Base-by-base conservation (phyloP, 2,888 invertebrate species). In the Apotomis turbidana region DNA sequence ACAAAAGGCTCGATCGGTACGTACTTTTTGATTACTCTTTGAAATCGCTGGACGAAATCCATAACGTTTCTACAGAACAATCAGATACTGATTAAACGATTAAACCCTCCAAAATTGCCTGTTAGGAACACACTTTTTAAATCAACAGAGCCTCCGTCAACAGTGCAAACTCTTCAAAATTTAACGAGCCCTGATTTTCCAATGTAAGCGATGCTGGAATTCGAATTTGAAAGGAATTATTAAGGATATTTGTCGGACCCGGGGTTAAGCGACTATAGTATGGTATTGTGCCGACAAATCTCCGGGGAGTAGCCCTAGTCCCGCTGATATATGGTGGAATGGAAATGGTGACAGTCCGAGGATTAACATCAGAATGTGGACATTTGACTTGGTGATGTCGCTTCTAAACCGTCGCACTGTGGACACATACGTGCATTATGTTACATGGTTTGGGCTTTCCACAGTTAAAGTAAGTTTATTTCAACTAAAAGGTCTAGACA, bases 211-310 rank as follows among this genome's bases (percentile, higher is more conserved):
- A 58, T 68, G 58, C 44, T 27, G 8, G 52, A 75, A 76, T 73
- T 75, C 74, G 66, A 74, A 78, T 74, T 77, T 79, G 78, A 76
- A 80, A 79, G 78, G 78, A 75, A 77, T 83, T 85, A 87, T 87
- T 86, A 83, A 81, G 83, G 82, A 75, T 78, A 81, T 84, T 85
- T 81, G 85, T 81, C 80, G 80, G 77, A 76, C 76, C 73, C 74
- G 74, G 59, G 76, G 75, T 73, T 76, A 71, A 77, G 76, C 77
- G 75, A 77, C 85, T 85, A 86, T 88, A 82, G 86, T 85, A 80
- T 78, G 78, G 79, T 76, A 81, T 87, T 85, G 84, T 84, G 76
- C 73, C 77, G 78, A 75, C 81, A 81, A 81, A 79, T 79, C 81
- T 80, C 79, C 67, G 36, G 80, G 78, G 83, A 80, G 80, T 79